Evolutionary conservation across 2,797 vertebrate species (phyloP).

Genomic region (Chrysocyon brachyurus): DNA sequence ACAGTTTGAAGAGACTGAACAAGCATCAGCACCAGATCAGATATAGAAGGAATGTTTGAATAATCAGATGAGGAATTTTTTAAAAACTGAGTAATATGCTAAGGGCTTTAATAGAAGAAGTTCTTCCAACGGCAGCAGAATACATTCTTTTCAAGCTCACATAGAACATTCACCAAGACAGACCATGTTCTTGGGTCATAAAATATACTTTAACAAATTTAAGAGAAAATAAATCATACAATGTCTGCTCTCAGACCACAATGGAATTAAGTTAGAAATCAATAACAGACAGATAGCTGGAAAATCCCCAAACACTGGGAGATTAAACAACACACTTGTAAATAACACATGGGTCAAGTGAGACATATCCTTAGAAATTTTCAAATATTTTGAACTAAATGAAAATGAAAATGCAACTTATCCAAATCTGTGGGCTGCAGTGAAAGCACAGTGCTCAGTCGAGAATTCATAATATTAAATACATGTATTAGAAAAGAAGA

Average conservation of each 20-base stretch:
- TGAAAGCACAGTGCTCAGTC: not conserved
- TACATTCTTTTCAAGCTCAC: not conserved
- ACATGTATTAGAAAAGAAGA: not conserved
- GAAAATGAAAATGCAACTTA: not conserved
- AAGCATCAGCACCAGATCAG: not conserved
- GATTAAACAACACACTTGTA: not conserved
- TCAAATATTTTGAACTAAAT: slow-evolving; percentile 18
- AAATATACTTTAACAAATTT: not conserved
- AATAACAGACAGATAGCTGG: slow-evolving; percentile 16
- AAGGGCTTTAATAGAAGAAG: not conserved
- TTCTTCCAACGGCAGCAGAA: not conserved
- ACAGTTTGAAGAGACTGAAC: not conserved
- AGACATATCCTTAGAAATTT: slow-evolving; percentile 17
- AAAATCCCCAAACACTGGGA: slow-evolving; percentile 22
- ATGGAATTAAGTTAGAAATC: slow-evolving; percentile 57
- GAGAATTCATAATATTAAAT: not conserved
- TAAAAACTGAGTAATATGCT: not conserved
- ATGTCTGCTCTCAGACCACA: not conserved
- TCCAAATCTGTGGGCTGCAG: not conserved
- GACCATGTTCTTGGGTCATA: not conserved
- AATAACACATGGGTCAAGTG: slow-evolving; percentile 39
- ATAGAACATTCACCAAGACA: not conserved
- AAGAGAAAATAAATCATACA: slow-evolving; percentile 10
- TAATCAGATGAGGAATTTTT: not conserved
- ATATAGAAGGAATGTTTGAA: not conserved